Conservation (phyloP, 2,113 vertebrate genomes). For the Nanger granti region DNA sequence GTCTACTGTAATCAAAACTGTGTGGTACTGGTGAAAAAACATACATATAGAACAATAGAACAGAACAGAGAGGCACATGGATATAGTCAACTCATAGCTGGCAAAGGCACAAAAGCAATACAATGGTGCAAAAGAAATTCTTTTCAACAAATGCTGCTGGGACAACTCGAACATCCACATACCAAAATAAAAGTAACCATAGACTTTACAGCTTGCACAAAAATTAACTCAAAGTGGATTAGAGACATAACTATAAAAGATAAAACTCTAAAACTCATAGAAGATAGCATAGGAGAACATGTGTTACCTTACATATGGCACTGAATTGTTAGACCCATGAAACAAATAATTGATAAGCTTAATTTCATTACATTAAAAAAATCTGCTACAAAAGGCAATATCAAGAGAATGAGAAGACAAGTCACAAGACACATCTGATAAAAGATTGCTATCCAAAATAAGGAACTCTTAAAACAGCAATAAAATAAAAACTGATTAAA, state of each 20-base stretch:
- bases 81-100: background rate
- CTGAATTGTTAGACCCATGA: background rate
- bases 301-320: background rate
- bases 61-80: background rate
- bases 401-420: background rate
- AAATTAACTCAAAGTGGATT: background rate
- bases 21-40: background rate
- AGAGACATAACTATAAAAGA: background rate
- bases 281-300: background rate
- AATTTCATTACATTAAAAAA: background rate
- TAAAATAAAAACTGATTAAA: background rate
- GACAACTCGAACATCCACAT: background rate
- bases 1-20: background rate
- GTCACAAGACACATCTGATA: background rate
- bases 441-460: background rate
- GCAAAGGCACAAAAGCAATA: background rate
- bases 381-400: background rate
- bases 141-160: background rate
- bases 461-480: background rate
- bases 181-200: background rate
- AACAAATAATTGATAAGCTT: background rate
- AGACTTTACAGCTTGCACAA: background rate
- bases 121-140: background rate
- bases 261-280: background rate
- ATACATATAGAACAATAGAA: background rate